A percentile compares a stretch with the other conserved stretches of the same genome.
Evolutionary conservation across 2,113 vertebrate genomes (phyloP).

Genomic region (Xyliphius kryptos): DNA sequence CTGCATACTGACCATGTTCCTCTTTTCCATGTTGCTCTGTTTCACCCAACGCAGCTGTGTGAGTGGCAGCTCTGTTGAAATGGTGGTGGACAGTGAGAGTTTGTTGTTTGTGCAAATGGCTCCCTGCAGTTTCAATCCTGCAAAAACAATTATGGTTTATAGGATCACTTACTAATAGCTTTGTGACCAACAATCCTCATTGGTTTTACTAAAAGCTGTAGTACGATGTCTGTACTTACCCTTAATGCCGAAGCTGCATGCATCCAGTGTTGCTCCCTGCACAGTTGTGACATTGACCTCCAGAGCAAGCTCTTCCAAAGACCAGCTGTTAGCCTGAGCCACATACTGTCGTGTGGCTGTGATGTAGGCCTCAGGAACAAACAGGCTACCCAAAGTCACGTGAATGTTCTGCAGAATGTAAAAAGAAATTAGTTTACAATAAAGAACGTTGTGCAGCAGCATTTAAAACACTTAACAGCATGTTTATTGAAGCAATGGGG

Average conservation of each 20-base stretch:
- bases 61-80: conserved; percentile 89
- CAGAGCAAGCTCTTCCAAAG: conserved; percentile 91
- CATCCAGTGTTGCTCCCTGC: conserved; percentile 78
- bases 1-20: conserved; percentile 72
- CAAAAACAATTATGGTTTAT: background rate
- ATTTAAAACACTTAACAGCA: too few species aligned
- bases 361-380: conserved; percentile 95
- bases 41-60: conserved; percentile 94
- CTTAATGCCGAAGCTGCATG: conserved; percentile 96
- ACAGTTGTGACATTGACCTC: conserved; percentile 88
- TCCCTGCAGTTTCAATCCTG: conserved; percentile 89
- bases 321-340: conserved; percentile 98
- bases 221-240: conserved; percentile 60
- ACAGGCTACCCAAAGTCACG: conserved; percentile 87
- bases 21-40: conserved; percentile 79
- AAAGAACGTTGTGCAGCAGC: too few species aligned
- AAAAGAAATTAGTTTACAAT: background rate
- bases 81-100: conserved; percentile 83
- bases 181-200: background rate
- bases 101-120: conserved; percentile 91
- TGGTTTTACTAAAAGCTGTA: background rate
- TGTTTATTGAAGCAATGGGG: too few species aligned
- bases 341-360: conserved; percentile 95
- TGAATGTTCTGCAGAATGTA: conserved; percentile 79
- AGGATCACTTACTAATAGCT: too few species aligned